Percentiles rank a stretch among this genome's conserved stretches.
These are phyloP conservation scores for Hippocampus zosterae DNA, from an alignment of 2,113 vertebrate species.

Conservation along the genomic window DNA sequence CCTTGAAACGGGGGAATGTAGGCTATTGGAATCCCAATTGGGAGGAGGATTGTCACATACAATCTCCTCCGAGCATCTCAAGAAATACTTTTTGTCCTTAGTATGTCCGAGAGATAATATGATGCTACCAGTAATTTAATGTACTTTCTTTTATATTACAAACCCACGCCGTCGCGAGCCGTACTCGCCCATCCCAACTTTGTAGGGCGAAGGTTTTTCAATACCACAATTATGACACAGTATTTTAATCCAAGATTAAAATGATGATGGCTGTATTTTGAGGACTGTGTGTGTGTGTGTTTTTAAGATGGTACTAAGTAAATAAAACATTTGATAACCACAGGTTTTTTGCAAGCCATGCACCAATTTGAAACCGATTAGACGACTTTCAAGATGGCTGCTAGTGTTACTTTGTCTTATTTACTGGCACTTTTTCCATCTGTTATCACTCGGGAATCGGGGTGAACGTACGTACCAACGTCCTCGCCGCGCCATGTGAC, in stretches of 20 bases:
- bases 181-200: too few species aligned
- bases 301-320: neutral
- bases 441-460: conserved; percentile 26
- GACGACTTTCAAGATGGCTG: conserved; percentile 8
- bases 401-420: neutral
- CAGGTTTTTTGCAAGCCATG: neutral
- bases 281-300: too few species aligned
- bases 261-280: too few species aligned
- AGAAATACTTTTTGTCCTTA: conserved; percentile 32
- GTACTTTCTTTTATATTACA: neutral
- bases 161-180: neutral
- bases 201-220: too few species aligned
- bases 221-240: too few species aligned
- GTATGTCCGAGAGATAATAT: neutral
- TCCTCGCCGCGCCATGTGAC: conserved; percentile 33
- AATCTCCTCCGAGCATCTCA: conserved; percentile 22
- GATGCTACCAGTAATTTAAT: neutral
- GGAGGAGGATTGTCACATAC: conserved; percentile 32
- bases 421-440: conserved; percentile 18
- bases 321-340: too few species aligned
- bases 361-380: neutral
- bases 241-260: too few species aligned
- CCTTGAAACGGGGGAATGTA: conserved; percentile 65
- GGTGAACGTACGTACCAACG: conserved; percentile 25
- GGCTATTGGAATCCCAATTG: conserved; percentile 64